Percentiles rank a stretch among this genome's conserved stretches.
Evolutionary conservation across 2,797 vertebrate genomes (phyloP).

Genomic region (Pseudocheirus occidentalis): DNA sequence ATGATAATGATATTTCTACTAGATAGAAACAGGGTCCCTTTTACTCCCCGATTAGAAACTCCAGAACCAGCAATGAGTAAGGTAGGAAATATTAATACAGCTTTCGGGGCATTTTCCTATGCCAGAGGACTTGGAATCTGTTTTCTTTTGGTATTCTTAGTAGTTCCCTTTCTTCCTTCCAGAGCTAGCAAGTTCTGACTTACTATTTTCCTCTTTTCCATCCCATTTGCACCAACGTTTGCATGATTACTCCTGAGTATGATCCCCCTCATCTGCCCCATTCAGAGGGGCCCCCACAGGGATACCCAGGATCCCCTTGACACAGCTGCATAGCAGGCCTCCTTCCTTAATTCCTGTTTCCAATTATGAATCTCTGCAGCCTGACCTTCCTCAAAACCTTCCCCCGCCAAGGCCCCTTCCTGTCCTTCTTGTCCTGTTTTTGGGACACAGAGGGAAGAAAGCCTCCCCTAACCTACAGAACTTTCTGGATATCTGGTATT

Average conservation of each 20-base stretch:
- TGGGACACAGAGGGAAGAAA: background rate
- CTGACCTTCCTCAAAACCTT: slow-evolving; percentile 57
- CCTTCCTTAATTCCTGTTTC: slow-evolving; percentile 70
- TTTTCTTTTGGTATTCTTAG: slow-evolving; percentile 35
- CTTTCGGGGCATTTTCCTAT: background rate
- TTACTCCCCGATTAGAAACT: background rate
- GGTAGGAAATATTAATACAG: background rate
- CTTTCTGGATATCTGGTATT: background rate
- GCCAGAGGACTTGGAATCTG: background rate
- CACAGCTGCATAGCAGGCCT: slow-evolving; percentile 34
- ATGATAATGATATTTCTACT: background rate
- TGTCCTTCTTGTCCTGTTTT: slow-evolving; percentile 24
- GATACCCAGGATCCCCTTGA: slow-evolving; percentile 44
- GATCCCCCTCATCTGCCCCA: background rate
- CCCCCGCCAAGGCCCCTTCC: slow-evolving; percentile 30
- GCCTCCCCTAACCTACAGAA: background rate
- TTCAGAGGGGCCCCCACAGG: background rate
- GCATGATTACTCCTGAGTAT: background rate
- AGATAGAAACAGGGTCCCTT: background rate
- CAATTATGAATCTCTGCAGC: slow-evolving; percentile 64
- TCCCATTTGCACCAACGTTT: background rate
- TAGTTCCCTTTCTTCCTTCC: slow-evolving; percentile 22
- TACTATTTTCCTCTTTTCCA: background rate
- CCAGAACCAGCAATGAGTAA: background rate
- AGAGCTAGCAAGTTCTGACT: slow-evolving; percentile 13